Evolutionary conservation across 2,797 vertebrate genomes (phyloP), one percentile per base, ranked within the genome.

Genomic region (Tarsius wallacei): DNA sequence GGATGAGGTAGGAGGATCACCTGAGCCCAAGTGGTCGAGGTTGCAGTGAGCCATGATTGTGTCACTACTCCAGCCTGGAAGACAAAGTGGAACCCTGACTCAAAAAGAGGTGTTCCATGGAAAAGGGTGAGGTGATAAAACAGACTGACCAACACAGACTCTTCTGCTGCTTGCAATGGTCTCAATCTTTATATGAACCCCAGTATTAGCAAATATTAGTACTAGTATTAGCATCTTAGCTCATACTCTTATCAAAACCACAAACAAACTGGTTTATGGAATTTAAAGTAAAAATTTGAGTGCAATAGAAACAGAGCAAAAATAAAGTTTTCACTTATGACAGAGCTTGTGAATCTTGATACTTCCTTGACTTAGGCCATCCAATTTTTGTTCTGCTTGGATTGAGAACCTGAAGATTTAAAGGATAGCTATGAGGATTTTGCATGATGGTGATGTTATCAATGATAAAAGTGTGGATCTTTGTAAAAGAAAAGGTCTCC

Each of bases 21-120:
- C 42, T 42, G 42, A 42, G 42, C 4, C 4, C 42, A 42, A 42
- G 42, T 42, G 42, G 42, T 42, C 42, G 42, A 42, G 42, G 42
- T 42, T 42, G 42, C 42, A 42, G 42, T 42, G 42, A 42, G 3
- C 42, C 42, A 42, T 42, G 42, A 42, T 42, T 42, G 42, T 42
- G 42, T 42, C 4, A 42, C 42, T 42, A 42, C 42, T 42, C 42
- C 42, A 42, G 42, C 42, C 42, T 42, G 42, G 42, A 42, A 42
- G 42, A 42, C 42, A 42, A 6, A 42, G 4, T 42, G 42, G 7
- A 42, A 42, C 42, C 42, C 42, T 42, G 42, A 42, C 42, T 42
- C 42, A 63, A n/a, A 64, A 61, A 4, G 0, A 6, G 7, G 26
- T 19, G 14, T 0, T 4, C 1, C 0, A 0, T 0, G 21, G 76